Conservation (phyloP, 2,113 vertebrate species). For the Triplophysa dalaica region DNA sequence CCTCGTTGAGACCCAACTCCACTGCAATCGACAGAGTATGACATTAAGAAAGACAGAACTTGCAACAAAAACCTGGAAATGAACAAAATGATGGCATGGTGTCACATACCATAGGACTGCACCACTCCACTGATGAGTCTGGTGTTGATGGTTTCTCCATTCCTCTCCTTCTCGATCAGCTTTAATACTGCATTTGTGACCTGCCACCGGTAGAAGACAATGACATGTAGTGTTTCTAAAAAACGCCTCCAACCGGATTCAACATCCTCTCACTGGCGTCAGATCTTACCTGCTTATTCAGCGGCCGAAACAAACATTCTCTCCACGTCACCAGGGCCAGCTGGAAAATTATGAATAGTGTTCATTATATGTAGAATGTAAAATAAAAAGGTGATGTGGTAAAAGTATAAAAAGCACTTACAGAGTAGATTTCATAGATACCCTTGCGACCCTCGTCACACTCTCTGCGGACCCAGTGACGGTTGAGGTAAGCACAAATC, state of each 20-base stretch:
- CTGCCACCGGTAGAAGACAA: conserved; percentile 70
- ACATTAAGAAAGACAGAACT: not conserved
- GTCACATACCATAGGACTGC: conserved; percentile 91
- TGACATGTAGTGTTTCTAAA: not conserved
- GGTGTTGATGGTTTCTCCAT: conserved; percentile 98
- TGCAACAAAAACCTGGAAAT: not conserved
- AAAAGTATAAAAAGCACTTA: conserved; percentile 61
- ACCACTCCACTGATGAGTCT: conserved; percentile 97
- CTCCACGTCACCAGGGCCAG: conserved; percentile 94
- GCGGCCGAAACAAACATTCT: conserved; percentile 95
- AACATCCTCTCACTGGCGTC: not conserved
- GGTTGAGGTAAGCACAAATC: conserved; percentile 99
- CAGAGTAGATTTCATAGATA: conserved; percentile 98
- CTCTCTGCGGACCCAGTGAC: conserved; percentile 98
- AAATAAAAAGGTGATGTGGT: not conserved
- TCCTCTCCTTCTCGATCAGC: conserved; percentile 96
- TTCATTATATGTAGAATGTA: conserved; percentile 64
- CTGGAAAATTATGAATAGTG: conserved; percentile 51
- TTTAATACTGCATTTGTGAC: conserved; percentile 99
- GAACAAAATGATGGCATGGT: not conserved
- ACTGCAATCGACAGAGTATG: conserved; percentile 70
- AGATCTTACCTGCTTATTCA: conserved; percentile 92
- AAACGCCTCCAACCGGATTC: not conserved
- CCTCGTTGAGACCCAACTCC: conserved; percentile 96
- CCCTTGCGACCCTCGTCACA: conserved; percentile 98